Conservation (phyloP, 2,797 vertebrate species). For the Onychomys arenicola region DNA sequence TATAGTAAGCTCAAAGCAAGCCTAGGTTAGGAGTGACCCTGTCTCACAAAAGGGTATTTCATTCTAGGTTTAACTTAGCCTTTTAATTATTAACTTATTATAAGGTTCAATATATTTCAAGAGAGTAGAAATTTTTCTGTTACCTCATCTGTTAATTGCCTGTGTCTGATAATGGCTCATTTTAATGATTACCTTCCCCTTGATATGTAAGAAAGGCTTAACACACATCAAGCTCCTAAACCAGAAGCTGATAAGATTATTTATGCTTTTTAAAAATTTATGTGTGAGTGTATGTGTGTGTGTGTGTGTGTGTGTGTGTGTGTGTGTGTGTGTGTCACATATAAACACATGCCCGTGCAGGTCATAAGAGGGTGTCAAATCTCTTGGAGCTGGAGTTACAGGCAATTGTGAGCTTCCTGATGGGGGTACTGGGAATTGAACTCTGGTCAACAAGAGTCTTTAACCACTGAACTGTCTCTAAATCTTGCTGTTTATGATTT, state of each 20-base stretch:
- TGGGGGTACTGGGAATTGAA: background rate
- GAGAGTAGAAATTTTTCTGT: background rate
- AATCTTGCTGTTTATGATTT: constrained; percentile 56
- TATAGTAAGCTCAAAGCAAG: background rate
- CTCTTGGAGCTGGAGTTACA: background rate
- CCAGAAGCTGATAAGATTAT: constrained; percentile 6
- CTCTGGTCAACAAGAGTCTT: background rate
- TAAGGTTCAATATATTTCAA: background rate
- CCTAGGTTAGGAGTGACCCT: background rate
- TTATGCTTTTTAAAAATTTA: constrained; percentile 44
- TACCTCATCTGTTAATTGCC: background rate
- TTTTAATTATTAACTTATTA: background rate
- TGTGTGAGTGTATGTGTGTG: background rate
- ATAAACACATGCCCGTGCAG: background rate
- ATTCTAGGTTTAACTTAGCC: background rate
- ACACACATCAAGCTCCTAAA: background rate
- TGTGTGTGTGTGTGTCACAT: background rate
- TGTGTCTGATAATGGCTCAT: background rate
- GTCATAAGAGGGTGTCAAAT: background rate
- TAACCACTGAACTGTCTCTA: background rate
- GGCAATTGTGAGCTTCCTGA: background rate
- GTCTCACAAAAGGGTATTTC: background rate
- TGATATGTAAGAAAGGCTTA: background rate
- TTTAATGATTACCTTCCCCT: background rate
- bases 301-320: background rate